Evolutionary conservation across 2,113 vertebrate species (phyloP).

Genomic region (Zapornia atra): DNA sequence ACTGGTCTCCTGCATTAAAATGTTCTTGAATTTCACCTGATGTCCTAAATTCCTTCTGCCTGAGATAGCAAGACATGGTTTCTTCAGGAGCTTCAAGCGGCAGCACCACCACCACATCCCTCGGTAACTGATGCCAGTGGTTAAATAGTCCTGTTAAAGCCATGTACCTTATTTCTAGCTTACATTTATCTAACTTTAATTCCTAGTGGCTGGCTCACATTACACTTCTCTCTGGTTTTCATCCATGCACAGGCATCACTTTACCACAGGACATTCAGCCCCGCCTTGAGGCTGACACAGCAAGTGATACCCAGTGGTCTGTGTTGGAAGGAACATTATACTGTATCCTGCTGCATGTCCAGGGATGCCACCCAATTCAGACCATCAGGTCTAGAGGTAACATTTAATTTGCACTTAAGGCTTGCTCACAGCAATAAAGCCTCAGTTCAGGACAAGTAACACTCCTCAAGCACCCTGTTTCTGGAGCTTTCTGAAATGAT

Average conservation of each 20-base stretch:
- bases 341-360: not conserved
- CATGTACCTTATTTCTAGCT: not conserved
- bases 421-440: not conserved
- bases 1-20: not conserved
- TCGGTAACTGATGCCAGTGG: not conserved
- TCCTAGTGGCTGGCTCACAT: not conserved
- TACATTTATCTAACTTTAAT: not conserved
- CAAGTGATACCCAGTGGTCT: not conserved
- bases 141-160: not conserved
- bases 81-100: not conserved
- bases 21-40: not conserved
- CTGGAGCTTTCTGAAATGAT: not conserved
- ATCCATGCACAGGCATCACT: not conserved
- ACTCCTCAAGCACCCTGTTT: not conserved
- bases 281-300: not conserved
- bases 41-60: not conserved
- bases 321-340: not conserved
- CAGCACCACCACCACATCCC: not conserved
- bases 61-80: not conserved
- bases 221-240: constrained; percentile 31
- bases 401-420: not conserved
- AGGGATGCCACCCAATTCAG: not conserved
- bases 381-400: not conserved
- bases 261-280: not conserved
- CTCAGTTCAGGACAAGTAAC: not conserved